Conservation (phyloP, 2,113 vertebrate species). For the Clupea harengus region DNA sequence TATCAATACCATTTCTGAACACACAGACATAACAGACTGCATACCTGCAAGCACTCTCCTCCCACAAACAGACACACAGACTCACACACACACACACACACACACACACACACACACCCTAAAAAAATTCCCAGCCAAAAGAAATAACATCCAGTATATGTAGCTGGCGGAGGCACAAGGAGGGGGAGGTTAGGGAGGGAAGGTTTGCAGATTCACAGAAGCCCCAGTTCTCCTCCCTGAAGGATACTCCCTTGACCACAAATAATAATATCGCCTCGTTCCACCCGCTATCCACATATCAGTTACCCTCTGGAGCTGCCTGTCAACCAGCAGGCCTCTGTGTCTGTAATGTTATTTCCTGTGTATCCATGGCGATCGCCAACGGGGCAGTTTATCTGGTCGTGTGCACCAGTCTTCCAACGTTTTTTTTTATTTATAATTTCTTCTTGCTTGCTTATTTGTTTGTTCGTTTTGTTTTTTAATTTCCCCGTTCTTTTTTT, state of each 20-base stretch:
- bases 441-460: not conserved
- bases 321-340: not conserved
- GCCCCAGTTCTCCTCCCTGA: not conserved
- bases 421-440: not conserved
- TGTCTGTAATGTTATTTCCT: not conserved
- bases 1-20: no score
- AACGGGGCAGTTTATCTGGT: not conserved
- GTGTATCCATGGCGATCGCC: not conserved
- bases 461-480: not conserved
- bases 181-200: not conserved
- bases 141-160: not conserved
- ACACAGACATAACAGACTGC: no score
- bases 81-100: not conserved
- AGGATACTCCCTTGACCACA: not conserved
- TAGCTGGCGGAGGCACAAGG: not conserved
- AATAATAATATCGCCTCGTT: not conserved
- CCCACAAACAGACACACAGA: no score
- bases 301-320: not conserved
- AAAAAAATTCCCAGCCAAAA: constrained; percentile 17
- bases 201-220: not conserved
- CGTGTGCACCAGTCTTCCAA: not conserved
- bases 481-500: not conserved
- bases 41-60: no score
- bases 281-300: not conserved
- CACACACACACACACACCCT: not conserved